Evolutionary conservation across 2,888 invertebrate genomes (phyloP).

Genomic region (Chrysina gloriosa): DNA sequence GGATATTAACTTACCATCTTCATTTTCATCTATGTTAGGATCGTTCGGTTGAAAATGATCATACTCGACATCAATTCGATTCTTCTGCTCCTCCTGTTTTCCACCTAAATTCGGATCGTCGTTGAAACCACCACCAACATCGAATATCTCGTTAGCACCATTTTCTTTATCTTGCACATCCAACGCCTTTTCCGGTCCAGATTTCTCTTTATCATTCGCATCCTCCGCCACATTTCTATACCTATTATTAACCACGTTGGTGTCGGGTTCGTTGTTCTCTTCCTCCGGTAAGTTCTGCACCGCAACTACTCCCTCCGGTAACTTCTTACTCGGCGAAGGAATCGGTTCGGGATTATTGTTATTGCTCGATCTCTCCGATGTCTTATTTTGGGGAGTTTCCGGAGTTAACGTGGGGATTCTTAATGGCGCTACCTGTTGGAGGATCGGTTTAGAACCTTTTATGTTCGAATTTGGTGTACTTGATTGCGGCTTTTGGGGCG

Average conservation of each 20-base stretch:
- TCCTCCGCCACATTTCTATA: constrained; percentile 52
- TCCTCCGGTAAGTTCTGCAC: constrained; percentile 54
- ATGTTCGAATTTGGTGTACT: constrained; percentile 45
- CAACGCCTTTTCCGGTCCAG: constrained; percentile 32
- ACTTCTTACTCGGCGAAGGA: constrained; percentile 45
- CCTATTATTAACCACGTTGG: constrained; percentile 41
- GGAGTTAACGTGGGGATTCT: constrained; percentile 57
- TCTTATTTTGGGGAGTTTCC: constrained; percentile 52
- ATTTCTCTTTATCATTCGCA: constrained; percentile 58
- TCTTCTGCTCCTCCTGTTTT: constrained; percentile 50
- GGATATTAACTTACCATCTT: constrained; percentile 63
- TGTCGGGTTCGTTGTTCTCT: constrained; percentile 43
- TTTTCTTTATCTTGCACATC: constrained; percentile 57
- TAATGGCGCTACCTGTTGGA: constrained; percentile 57
- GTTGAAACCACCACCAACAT: constrained; percentile 50
- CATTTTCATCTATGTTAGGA: constrained; percentile 54
- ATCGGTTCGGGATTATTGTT: constrained; percentile 43
- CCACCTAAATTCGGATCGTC: constrained; percentile 39
- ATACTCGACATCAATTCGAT: constrained; percentile 55
- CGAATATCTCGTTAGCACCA: constrained; percentile 60
- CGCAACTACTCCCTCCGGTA: constrained; percentile 56
- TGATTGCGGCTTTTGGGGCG: constrained; percentile 47
- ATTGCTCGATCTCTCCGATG: constrained; percentile 32
- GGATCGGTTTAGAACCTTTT: constrained; percentile 54
- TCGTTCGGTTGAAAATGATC: constrained; percentile 54